These are phyloP conservation scores for Rhyacichthys aspro DNA, from an alignment of 2,797 vertebrate genomes.

Conservation along the genomic window DNA sequence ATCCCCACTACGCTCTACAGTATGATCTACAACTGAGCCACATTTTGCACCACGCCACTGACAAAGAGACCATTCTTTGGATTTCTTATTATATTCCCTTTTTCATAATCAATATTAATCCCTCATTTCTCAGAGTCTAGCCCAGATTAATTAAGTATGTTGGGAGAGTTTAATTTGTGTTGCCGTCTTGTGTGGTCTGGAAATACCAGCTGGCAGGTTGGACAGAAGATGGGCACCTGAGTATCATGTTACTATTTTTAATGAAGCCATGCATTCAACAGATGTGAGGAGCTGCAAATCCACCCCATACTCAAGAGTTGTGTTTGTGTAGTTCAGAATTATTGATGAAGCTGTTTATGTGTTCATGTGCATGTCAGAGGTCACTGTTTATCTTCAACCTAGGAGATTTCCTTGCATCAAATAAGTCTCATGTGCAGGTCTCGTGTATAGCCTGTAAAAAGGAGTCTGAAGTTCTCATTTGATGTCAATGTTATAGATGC, in stretches of 20 bases:
- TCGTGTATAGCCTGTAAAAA: conserved; percentile 1
- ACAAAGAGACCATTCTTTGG: conserved; percentile 61
- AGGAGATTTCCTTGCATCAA: conserved; percentile 39
- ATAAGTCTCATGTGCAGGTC: conserved; percentile 31
- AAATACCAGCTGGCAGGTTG: conserved; percentile 6
- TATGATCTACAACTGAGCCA: conserved; percentile 41
- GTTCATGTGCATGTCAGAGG: conserved; percentile 53
- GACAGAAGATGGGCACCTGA: conserved; percentile 21
- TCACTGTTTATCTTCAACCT: conserved; percentile 53
- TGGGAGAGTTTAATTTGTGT: conserved; percentile 18
- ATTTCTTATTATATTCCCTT: conserved; percentile 35
- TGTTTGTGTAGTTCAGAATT: too few relatives aligned
- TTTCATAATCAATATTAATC: conserved; percentile 55
- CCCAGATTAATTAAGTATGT: conserved; percentile 34
- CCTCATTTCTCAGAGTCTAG: conserved; percentile 15
- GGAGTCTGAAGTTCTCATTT: not conserved
- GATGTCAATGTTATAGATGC: not conserved
- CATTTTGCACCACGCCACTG: conserved; percentile 17
- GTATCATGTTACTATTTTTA: not conserved
- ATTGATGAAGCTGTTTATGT: too few relatives aligned
- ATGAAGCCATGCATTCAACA: too few relatives aligned
- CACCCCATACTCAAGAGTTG: too few relatives aligned
- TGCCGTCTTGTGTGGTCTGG: conserved; percentile 44
- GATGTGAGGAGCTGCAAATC: too few relatives aligned
- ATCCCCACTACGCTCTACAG: conserved; percentile 19